Conservation (phyloP, 2,888 invertebrate species). For the Dorcus parallelipipedus region DNA sequence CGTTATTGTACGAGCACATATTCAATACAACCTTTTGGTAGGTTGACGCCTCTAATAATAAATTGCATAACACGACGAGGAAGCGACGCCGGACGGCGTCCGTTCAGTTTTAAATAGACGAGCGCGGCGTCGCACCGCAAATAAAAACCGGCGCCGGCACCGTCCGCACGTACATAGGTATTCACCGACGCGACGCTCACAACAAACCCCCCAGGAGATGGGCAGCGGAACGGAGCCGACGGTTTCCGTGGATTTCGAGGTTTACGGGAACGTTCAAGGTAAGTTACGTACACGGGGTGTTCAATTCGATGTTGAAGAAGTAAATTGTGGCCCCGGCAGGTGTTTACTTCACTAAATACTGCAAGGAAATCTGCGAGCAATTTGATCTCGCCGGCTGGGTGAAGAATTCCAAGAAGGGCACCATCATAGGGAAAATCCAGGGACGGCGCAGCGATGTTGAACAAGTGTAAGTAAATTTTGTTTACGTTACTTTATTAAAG, state of each 20-base stretch:
- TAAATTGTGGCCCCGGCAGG: slow-evolving; percentile 53
- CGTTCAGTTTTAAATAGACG: slow-evolving; percentile 16
- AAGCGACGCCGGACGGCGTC: not conserved
- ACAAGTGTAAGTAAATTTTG: slow-evolving; percentile 67
- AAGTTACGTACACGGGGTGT: slow-evolving; percentile 30
- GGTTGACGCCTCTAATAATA: too few relatives aligned
- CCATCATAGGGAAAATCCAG: slow-evolving; percentile 87
- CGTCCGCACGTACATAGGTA: not conserved
- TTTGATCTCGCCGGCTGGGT: slow-evolving; percentile 85
- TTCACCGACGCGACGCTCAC: not conserved
- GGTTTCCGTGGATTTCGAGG: slow-evolving; percentile 85
- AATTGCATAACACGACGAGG: not conserved
- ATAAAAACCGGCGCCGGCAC: not conserved
- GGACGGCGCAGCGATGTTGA: slow-evolving; percentile 74
- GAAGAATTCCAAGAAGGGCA: slow-evolving; percentile 83
- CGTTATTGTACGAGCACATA: too few relatives aligned
- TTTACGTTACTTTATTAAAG: too few relatives aligned
- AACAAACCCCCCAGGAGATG: slow-evolving; percentile 2
- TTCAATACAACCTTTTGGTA: too few relatives aligned
- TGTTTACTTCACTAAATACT: slow-evolving; percentile 83
- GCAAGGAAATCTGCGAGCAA: slow-evolving; percentile 72
- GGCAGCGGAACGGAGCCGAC: slow-evolving; percentile 52
- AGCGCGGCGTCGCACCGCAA: not conserved
- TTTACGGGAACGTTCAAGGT: slow-evolving; percentile 90
- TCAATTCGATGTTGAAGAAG: slow-evolving; percentile 2